These are phyloP conservation scores for Cervus canadensis DNA, from an alignment of 2,113 vertebrate species.

Conservation along the genomic window DNA sequence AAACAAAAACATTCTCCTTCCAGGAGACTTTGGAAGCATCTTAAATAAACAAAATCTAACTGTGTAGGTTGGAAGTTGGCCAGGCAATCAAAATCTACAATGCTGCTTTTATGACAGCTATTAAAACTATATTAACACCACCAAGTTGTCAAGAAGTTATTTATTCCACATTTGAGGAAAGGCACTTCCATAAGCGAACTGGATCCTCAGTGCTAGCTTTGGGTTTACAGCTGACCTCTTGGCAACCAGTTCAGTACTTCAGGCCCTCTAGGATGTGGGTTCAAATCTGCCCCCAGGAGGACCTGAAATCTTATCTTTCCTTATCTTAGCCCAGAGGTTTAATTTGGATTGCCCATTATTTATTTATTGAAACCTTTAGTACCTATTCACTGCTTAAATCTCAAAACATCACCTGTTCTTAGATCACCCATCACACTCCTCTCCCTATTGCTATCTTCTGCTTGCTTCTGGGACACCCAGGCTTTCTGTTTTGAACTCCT, in stretches of 20 bases:
- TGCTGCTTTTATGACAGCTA: background rate
- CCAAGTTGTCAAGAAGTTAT: background rate
- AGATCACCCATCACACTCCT: background rate
- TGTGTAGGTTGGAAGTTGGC: slow-evolving; percentile 4
- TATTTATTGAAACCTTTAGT: background rate
- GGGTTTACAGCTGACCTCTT: background rate
- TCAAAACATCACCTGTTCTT: background rate
- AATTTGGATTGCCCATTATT: background rate
- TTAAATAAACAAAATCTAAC: slow-evolving; percentile 17
- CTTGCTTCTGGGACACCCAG: background rate
- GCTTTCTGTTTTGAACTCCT: background rate
- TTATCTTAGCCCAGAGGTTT: background rate
- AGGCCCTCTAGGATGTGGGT: background rate
- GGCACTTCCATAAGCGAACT: background rate
- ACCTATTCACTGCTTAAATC: background rate
- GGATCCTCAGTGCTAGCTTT: background rate
- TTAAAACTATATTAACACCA: slow-evolving; percentile 1
- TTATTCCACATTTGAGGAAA: background rate
- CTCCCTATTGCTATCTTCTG: background rate
- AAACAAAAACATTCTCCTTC: slow-evolving; percentile 20
- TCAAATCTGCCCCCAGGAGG: background rate
- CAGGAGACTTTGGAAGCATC: background rate
- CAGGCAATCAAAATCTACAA: background rate
- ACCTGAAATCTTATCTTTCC: background rate
- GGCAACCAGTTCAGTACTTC: background rate